These are phyloP conservation scores for Stictonetta naevosa DNA, from an alignment of 2,113 vertebrate species.

Conservation along the genomic window DNA sequence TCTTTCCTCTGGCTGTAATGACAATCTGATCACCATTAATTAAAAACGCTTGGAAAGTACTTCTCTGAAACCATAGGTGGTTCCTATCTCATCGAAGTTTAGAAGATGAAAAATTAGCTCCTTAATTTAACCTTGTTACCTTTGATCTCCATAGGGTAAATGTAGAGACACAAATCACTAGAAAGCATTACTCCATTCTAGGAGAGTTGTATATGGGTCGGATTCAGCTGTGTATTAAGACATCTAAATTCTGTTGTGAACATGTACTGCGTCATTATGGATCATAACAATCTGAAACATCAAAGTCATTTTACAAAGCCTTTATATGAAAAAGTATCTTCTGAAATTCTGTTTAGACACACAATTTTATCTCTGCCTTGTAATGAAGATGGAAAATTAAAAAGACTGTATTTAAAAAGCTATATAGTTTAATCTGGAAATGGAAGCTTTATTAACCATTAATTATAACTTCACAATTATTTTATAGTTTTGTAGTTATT, in stretches of 20 bases:
- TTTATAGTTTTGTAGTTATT: neutral
- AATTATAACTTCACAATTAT: neutral
- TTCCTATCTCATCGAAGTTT: constrained; percentile 5
- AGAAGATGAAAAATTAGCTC: constrained; percentile 36
- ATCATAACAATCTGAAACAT: neutral
- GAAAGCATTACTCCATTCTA: neutral
- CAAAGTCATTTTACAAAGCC: neutral
- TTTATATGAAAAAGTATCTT: neutral
- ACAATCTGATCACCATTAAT: constrained; percentile 41
- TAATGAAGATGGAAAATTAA: neutral
- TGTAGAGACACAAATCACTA: neutral
- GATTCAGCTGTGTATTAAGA: neutral
- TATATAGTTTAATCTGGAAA: neutral
- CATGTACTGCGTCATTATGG: neutral
- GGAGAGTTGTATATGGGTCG: neutral
- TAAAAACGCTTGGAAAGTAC: constrained; percentile 1
- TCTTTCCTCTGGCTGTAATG: neutral
- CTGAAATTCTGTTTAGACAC: neutral
- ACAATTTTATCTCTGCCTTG: neutral
- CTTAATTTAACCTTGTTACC: constrained; percentile 32
- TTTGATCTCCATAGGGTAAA: neutral
- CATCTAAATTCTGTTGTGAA: neutral
- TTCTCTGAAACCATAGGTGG: neutral
- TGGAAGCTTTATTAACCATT: neutral
- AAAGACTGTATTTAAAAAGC: neutral